Evolutionary conservation across 2,113 vertebrate genomes (phyloP).

Genomic region (Rhinichthys klamathensis): DNA sequence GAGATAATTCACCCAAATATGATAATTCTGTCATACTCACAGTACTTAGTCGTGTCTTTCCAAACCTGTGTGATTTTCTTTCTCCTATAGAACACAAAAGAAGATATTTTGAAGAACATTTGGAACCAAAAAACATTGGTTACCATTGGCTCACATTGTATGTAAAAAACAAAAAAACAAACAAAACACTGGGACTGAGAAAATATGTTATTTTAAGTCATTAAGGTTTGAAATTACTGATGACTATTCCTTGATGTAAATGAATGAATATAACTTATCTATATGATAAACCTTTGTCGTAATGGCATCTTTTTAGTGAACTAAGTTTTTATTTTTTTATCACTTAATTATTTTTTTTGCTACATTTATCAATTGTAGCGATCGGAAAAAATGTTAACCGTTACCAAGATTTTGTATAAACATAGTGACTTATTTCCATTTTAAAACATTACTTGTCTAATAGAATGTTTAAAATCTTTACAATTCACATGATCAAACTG

Average conservation of each 20-base stretch:
- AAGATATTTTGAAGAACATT: background rate
- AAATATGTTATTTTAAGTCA: too few relatives aligned
- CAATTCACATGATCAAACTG: background rate
- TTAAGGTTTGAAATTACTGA: too few relatives aligned
- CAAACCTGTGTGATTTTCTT: background rate
- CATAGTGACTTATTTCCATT: background rate
- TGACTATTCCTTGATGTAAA: background rate
- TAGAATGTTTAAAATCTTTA: background rate
- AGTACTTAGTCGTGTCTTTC: background rate
- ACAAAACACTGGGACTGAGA: too few relatives aligned
- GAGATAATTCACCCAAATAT: too few relatives aligned
- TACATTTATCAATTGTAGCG: background rate
- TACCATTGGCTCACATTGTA: background rate
- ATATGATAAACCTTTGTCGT: background rate
- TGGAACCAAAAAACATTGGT: background rate
- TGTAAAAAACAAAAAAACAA: background rate
- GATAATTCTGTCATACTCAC: background rate
- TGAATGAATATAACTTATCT: background rate
- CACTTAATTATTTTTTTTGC: background rate
- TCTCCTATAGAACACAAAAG: too few relatives aligned
- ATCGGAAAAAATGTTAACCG: background rate
- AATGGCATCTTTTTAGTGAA: background rate
- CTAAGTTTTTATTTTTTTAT: background rate
- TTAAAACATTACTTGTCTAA: background rate
- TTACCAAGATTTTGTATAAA: background rate